A percentile compares a stretch with the other conserved stretches of the same genome.
These are phyloP conservation scores for Blennius ocellaris DNA, from an alignment of 2,113 vertebrate species.

Conservation along the genomic window DNA sequence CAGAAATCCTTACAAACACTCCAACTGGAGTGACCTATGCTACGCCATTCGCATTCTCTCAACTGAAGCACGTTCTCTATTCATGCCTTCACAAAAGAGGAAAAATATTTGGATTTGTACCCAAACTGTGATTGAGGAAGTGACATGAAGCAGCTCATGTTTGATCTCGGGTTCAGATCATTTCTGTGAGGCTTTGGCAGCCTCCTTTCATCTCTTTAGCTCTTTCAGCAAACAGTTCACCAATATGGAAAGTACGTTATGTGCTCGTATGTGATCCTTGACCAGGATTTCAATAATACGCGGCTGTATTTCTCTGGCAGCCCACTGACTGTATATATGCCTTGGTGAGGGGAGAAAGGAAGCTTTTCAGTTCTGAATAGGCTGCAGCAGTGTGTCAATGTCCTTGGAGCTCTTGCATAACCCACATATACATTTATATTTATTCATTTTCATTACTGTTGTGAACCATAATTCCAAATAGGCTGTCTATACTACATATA, in stretches of 20 bases:
- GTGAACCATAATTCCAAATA: constrained; percentile 37
- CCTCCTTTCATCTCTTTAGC: constrained; percentile 49
- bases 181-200: constrained; percentile 26
- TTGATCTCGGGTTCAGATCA: constrained; percentile 61
- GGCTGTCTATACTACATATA: no score
- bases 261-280: constrained; percentile 58
- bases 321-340: constrained; percentile 4
- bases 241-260: constrained; percentile 51
- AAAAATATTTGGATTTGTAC: constrained; percentile 62
- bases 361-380: constrained; percentile 18
- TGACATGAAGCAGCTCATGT: constrained; percentile 30
- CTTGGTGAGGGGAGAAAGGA: constrained; percentile 5
- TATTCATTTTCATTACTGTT: neutral
- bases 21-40: constrained; percentile 44
- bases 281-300: constrained; percentile 46
- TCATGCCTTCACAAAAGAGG: constrained; percentile 39
- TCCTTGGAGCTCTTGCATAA: neutral
- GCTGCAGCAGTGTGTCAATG: neutral
- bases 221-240: constrained; percentile 46
- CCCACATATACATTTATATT: neutral
- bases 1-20: constrained; percentile 37
- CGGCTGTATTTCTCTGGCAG: constrained; percentile 22
- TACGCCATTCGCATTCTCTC: constrained; percentile 38
- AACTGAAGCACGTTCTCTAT: constrained; percentile 42
- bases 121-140: constrained; percentile 51